A percentile compares a stretch with the other conserved stretches of the same genome.
Conservation (phyloP, 2,888 invertebrate genomes). For the Dascillus cervinus region DNA sequence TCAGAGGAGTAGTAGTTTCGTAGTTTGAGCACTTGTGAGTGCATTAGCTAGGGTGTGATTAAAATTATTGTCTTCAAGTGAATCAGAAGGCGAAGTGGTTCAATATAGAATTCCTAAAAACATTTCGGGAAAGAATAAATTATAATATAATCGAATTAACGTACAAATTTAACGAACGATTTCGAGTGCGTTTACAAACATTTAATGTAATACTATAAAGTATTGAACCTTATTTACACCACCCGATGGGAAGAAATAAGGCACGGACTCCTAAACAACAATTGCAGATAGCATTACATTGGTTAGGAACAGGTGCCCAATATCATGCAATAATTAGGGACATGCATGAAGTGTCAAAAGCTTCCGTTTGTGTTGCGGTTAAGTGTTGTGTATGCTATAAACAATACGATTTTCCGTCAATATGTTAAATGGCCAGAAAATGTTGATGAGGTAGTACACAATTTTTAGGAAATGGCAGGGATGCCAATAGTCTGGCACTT, state of each 20-base stretch:
- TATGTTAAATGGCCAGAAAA: background rate
- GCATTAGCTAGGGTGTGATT: too few species aligned
- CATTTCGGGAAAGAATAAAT: background rate
- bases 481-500: background rate
- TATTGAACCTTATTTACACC: constrained; percentile 1
- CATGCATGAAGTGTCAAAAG: background rate
- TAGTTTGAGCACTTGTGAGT: too few species aligned
- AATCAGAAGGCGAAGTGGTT: too few species aligned
- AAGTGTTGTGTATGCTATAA: background rate
- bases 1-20: too few species aligned
- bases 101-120: too few species aligned
- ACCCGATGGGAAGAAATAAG: constrained; percentile 3
- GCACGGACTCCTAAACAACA: constrained; percentile 4
- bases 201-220: constrained; percentile 2
- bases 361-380: background rate
- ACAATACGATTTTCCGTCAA: background rate
- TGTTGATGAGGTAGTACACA: background rate
- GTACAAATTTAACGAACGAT: constrained; percentile 3
- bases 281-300: constrained; percentile 7
- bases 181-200: background rate
- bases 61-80: too few species aligned
- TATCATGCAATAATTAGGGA: background rate
- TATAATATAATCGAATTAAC: constrained; percentile 4
- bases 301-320: constrained; percentile 1
- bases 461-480: background rate